phyloP scores from a whole-genome alignment of 2,888 invertebrate species.

The Diarsia brunnea region DNA sequence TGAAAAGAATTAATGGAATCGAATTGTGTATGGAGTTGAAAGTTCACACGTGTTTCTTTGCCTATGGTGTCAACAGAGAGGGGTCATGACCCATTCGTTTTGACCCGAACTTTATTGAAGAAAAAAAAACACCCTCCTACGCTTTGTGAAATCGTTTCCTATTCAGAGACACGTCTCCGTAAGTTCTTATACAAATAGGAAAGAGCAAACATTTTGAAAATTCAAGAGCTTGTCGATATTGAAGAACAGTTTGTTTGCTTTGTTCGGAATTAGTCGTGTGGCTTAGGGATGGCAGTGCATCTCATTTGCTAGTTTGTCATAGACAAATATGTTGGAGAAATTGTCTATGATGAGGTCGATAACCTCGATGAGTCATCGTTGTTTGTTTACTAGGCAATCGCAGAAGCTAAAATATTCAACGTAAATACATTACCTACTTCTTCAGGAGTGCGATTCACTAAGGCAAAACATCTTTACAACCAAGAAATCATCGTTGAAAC shows the following conservation, averaged over 20 bases:
- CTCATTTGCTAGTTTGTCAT: conserved; percentile 67
- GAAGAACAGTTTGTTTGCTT: conserved; percentile 76
- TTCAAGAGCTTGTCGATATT: conserved; percentile 79
- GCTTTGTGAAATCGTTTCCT: conserved; percentile 69
- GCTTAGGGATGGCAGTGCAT: conserved; percentile 70
- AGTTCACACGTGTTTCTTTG: conserved; percentile 87
- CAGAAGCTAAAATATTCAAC: conserved; percentile 1
- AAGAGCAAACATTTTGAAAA: conserved; percentile 80
- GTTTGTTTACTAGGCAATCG: conserved; percentile 22
- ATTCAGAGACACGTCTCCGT: conserved; percentile 68
- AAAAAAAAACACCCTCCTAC: conserved; percentile 67
- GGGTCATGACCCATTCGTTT: conserved; percentile 60
- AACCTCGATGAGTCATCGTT: conserved; percentile 41
- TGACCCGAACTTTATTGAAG: conserved; percentile 45
- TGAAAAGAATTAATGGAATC: conserved; percentile 76
- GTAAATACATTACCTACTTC: not conserved
- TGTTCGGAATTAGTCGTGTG: conserved; percentile 68
- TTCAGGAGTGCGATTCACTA: too few species aligned
- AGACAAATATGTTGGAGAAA: conserved; percentile 63
- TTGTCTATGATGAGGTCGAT: conserved; percentile 57
- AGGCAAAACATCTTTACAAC: too few species aligned
- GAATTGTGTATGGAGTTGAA: conserved; percentile 75
- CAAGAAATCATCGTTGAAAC: too few species aligned
- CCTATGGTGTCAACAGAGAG: conserved; percentile 78
- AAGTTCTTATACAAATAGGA: conserved; percentile 74